A percentile compares a stretch with the other conserved stretches of the same genome.
Conservation (phyloP, 2,888 invertebrate species). For the Campoplex capitator region DNA sequence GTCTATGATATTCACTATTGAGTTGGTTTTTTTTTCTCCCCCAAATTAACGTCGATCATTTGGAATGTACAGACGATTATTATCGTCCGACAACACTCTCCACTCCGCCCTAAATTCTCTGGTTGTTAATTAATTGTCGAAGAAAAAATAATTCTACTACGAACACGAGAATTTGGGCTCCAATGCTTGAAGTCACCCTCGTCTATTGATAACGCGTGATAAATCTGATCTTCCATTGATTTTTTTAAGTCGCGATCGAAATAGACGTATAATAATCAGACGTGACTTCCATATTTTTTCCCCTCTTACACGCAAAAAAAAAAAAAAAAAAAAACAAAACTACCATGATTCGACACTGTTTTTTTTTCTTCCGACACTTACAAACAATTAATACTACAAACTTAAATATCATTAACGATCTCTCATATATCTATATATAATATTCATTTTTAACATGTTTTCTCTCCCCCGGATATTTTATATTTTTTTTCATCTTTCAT, state of each 20-base stretch:
- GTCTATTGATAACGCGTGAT: slow-evolving; percentile 40
- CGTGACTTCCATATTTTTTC: slow-evolving; percentile 27
- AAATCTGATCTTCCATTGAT: background rate
- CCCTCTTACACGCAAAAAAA: slow-evolving; percentile 19
- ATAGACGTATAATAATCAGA: slow-evolving; percentile 32
- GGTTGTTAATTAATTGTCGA: slow-evolving; percentile 1
- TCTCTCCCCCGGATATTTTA: slow-evolving; percentile 45
- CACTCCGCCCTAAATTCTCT: background rate
- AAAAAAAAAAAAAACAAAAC: slow-evolving; percentile 26
- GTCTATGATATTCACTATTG: background rate
- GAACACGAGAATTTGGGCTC: background rate
- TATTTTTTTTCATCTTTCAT: slow-evolving; percentile 52
- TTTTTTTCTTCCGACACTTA: slow-evolving; percentile 29
- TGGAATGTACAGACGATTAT: slow-evolving; percentile 44
- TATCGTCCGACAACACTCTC: background rate
- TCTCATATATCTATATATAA: slow-evolving; percentile 66
- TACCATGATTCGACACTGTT: slow-evolving; percentile 50
- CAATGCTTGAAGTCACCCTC: background rate
- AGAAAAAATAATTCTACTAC: slow-evolving; percentile 28
- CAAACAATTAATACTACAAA: slow-evolving; percentile 72
- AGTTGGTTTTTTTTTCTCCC: background rate
- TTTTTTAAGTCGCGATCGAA: slow-evolving; percentile 27
- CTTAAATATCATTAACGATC: slow-evolving; percentile 72
- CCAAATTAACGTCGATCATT: slow-evolving; percentile 8
- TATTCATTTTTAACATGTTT: slow-evolving; percentile 51